Evolutionary conservation across 2,113 vertebrate genomes (phyloP).

Genomic region (Sterrhoptilus dennistouni): DNA sequence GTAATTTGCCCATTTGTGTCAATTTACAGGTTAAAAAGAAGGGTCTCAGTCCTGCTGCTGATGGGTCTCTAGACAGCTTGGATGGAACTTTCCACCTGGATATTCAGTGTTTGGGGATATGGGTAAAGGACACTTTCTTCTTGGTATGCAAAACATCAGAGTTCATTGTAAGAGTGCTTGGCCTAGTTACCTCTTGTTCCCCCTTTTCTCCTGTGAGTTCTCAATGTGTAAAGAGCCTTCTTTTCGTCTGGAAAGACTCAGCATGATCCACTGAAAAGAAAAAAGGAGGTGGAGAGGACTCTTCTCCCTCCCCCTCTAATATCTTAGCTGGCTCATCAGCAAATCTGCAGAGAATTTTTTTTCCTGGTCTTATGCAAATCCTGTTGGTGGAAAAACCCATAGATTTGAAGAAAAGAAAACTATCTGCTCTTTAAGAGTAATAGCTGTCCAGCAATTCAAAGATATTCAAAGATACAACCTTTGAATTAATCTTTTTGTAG

Average conservation of each 20-base stretch:
- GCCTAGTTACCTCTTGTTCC: slow-evolving; percentile 22
- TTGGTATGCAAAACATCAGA: not conserved
- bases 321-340: slow-evolving; percentile 5
- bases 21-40: slow-evolving; percentile 60
- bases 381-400: not conserved
- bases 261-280: not conserved
- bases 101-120: not conserved
- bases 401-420: not conserved
- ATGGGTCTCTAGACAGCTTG: slow-evolving; percentile 4
- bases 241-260: slow-evolving; percentile 31
- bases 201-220: slow-evolving; percentile 36
- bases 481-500: not conserved
- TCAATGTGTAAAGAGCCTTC: slow-evolving; percentile 2
- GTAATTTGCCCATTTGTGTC: slow-evolving; percentile 52
- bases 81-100: not conserved
- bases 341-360: not conserved
- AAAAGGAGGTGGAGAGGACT: not conserved
- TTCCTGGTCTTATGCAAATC: not conserved
- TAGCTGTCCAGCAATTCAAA: not conserved
- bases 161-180: not conserved
- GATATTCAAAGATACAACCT: not conserved
- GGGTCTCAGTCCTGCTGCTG: not conserved
- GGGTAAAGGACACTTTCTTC: not conserved
- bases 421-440: not conserved
- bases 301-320: not conserved